Evolutionary conservation across 2,797 vertebrate species (phyloP).

Genomic region (Fratercula arctica): DNA sequence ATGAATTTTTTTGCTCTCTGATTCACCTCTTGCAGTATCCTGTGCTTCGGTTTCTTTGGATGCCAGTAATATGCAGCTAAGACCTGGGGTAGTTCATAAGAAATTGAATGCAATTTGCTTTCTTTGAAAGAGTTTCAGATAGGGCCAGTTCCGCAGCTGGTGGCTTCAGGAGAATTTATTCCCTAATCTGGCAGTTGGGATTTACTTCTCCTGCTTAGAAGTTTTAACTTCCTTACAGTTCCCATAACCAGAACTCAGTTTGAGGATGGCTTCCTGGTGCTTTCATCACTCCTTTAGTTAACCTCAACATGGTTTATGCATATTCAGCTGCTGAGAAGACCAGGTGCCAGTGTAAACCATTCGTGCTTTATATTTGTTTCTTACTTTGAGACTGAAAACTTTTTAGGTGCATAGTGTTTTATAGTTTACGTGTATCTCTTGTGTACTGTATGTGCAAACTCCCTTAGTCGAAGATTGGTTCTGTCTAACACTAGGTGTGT

Average conservation of each 20-base stretch:
- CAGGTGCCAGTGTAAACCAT: not conserved
- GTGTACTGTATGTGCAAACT: not conserved
- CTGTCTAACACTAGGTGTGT: not conserved
- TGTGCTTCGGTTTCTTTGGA: not conserved
- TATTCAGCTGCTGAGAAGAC: not conserved
- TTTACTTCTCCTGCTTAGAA: not conserved
- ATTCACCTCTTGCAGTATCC: not conserved
- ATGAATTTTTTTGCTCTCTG: not conserved
- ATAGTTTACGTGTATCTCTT: not conserved
- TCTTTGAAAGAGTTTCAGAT: not conserved
- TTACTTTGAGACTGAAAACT: not conserved
- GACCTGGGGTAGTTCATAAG: not conserved
- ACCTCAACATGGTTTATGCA: not conserved
- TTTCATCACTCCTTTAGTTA: not conserved
- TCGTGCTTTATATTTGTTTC: not conserved
- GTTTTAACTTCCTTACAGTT: not conserved
- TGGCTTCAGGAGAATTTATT: not conserved
- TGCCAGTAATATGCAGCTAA: not conserved
- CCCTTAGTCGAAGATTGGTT: not conserved
- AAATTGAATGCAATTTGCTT: not conserved
- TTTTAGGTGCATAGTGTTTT: not conserved
- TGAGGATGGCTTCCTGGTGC: not conserved
- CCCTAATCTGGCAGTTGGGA: not conserved
- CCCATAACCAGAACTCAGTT: not conserved
- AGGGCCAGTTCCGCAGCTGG: not conserved